phyloP scores from a whole-genome alignment of 2,797 vertebrate genomes.

The Gallinago solitaria region DNA sequence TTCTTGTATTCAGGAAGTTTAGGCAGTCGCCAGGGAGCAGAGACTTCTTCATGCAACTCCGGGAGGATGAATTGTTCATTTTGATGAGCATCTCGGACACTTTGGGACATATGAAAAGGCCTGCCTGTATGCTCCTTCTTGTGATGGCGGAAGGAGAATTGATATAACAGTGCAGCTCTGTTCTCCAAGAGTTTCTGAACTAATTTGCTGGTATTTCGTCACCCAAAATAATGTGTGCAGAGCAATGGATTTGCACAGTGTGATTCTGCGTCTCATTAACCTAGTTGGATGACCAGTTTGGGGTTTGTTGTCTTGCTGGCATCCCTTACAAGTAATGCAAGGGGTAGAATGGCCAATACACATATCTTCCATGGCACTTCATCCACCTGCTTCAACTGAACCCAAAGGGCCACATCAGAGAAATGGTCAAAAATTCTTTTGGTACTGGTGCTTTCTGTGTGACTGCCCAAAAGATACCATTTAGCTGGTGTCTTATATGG shows the following conservation, averaged over 20 bases:
- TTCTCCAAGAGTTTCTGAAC: background rate
- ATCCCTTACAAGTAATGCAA: background rate
- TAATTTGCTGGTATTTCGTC: background rate
- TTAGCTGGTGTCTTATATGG: background rate
- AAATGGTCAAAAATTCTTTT: background rate
- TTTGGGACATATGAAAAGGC: background rate
- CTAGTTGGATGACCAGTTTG: background rate
- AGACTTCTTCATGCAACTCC: slow-evolving; percentile 18
- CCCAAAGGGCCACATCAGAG: background rate
- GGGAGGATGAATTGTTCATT: slow-evolving; percentile 19
- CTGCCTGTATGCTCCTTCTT: slow-evolving; percentile 28
- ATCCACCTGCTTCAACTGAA: background rate
- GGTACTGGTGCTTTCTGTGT: background rate
- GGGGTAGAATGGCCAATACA: background rate
- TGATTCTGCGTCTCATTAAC: background rate
- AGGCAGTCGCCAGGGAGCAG: slow-evolving; percentile 34
- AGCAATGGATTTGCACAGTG: background rate
- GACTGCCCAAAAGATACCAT: background rate
- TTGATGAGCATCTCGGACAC: slow-evolving; percentile 31
- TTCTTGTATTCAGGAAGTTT: slow-evolving; percentile 39
- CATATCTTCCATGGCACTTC: background rate
- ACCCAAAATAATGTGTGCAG: background rate
- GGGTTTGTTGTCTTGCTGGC: background rate
- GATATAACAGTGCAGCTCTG: background rate
- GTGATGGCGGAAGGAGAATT: background rate